A percentile compares a stretch with the other conserved stretches of the same genome.
Conservation (phyloP, 2,113 vertebrate species). For the Poeciliopsis turrubarensis region DNA sequence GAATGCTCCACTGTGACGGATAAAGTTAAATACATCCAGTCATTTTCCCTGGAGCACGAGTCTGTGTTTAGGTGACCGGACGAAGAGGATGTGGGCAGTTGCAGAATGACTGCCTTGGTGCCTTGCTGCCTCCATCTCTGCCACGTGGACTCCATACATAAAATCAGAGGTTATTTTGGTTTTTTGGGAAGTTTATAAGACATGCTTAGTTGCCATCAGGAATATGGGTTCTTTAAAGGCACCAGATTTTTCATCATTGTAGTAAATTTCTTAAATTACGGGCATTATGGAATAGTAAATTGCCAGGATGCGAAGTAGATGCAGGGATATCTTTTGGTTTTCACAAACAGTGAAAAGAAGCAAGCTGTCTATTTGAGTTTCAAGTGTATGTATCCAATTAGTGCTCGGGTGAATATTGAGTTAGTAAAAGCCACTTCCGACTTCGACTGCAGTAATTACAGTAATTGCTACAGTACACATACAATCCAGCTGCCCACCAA, state of each 20-base stretch:
- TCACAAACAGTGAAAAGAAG: background rate
- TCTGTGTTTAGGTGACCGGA: constrained; percentile 66
- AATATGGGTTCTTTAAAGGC: background rate
- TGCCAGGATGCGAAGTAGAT: background rate
- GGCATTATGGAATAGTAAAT: background rate
- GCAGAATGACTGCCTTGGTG: constrained; percentile 34
- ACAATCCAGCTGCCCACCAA: constrained; percentile 32
- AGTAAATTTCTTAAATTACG: background rate
- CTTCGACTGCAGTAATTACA: constrained; percentile 36
- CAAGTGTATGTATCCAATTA: constrained; percentile 10
- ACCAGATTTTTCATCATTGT: background rate
- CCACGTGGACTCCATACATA: constrained; percentile 56
- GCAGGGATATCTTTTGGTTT: background rate
- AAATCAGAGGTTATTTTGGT: constrained; percentile 17
- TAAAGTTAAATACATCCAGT: constrained; percentile 69
- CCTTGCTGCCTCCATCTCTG: constrained; percentile 40
- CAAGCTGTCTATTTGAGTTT: background rate
- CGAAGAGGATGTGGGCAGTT: constrained; percentile 67
- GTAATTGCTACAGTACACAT: constrained; percentile 45
- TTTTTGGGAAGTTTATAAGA: constrained; percentile 11
- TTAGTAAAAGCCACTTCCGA: constrained; percentile 34
- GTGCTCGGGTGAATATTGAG: constrained; percentile 28
- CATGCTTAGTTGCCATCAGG: background rate
- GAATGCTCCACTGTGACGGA: constrained; percentile 68
- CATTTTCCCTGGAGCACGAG: constrained; percentile 58